Evolutionary conservation across 2,113 vertebrate genomes (phyloP).

Genomic region (Pedionomus torquatus): DNA sequence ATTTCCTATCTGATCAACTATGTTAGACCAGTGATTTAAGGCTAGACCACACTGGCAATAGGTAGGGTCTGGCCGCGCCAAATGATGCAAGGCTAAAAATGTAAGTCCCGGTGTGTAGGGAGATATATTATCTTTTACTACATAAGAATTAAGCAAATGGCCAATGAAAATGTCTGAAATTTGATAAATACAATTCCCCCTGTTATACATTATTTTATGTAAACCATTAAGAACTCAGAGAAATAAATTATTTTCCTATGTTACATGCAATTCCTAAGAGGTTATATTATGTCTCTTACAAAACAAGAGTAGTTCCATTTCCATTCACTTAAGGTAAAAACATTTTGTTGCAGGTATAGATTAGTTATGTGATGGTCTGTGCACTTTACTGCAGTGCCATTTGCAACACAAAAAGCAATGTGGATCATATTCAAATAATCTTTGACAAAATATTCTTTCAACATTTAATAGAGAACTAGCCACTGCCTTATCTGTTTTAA

Average conservation of each 20-base stretch:
- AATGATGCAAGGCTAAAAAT: neutral
- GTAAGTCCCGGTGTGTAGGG: neutral
- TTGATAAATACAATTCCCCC: neutral
- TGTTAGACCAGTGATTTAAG: neutral
- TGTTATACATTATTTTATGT: neutral
- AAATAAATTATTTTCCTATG: neutral
- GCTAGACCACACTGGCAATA: neutral
- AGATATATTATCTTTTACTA: neutral
- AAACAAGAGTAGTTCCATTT: neutral
- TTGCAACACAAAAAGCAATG: neutral
- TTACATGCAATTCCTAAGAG: neutral
- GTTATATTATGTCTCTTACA: neutral
- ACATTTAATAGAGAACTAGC: neutral
- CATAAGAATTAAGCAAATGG: neutral
- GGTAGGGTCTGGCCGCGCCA: neutral
- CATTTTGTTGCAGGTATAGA: neutral
- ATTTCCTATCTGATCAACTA: neutral
- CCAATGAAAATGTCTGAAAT: neutral
- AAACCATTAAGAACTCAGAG: neutral
- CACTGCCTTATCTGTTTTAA: neutral
- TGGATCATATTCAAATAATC: neutral
- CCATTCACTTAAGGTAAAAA: neutral
- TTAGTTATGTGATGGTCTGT: neutral
- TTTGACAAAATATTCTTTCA: neutral
- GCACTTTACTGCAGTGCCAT: neutral